Evolutionary conservation across 2,113 vertebrate species (phyloP).

Genomic region (Oxyura jamaicensis): DNA sequence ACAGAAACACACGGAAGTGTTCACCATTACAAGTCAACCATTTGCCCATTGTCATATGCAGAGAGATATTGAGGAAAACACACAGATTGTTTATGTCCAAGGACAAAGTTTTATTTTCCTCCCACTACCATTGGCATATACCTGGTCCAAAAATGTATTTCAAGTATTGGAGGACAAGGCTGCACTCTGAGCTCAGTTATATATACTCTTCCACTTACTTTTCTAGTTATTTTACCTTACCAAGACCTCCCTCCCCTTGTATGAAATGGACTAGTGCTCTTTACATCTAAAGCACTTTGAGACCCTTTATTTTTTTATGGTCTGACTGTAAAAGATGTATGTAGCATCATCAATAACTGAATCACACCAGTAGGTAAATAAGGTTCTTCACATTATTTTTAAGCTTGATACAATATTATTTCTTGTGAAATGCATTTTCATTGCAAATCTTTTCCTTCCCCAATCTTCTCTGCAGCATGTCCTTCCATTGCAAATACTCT

Average conservation of each 20-base stretch:
- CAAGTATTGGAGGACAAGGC: background rate
- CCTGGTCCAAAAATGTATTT: background rate
- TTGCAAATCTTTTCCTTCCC: background rate
- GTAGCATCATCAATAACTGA: background rate
- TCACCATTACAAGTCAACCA: background rate
- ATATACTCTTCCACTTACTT: background rate
- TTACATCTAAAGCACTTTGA: background rate
- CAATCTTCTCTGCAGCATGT: background rate
- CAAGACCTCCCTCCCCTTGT: background rate
- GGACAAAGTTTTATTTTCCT: background rate
- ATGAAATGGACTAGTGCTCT: background rate
- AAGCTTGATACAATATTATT: background rate
- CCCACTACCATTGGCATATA: background rate
- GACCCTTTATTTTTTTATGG: background rate
- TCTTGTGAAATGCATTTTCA: background rate
- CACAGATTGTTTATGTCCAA: background rate
- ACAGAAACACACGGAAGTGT: background rate
- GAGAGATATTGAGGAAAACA: background rate
- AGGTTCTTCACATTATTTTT: background rate
- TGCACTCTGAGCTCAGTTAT: background rate
- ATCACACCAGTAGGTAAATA: background rate
- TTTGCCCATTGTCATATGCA: background rate
- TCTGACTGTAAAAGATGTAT: background rate
- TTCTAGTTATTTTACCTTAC: background rate
- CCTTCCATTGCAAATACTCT: background rate